Conservation (phyloP, 2,113 vertebrate species). For the Charadrius vociferus region DNA sequence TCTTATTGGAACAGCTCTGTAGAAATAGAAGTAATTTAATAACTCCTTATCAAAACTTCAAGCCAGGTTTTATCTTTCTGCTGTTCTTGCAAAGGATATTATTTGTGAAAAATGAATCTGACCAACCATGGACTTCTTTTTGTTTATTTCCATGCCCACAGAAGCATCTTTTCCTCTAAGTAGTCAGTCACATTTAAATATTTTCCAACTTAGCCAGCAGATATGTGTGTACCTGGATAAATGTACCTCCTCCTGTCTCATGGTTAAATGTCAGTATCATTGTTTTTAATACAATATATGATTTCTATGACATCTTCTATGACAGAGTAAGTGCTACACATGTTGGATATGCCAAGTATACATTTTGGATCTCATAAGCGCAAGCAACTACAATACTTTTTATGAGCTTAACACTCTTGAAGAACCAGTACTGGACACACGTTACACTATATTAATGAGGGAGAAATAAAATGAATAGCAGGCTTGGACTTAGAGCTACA, state of each 20-base stretch:
- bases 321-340: background rate
- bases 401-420: background rate
- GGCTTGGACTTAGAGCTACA: background rate
- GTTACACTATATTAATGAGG: background rate
- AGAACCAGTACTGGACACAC: background rate
- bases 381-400: background rate
- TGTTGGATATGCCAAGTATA: background rate
- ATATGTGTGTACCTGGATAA: background rate
- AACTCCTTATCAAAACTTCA: slow-evolving; percentile 6
- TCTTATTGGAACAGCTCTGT: background rate
- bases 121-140: background rate
- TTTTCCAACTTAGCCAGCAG: background rate
- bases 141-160: background rate
- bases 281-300: background rate
- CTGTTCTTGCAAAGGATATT: slow-evolving; percentile 12
- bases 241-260: background rate
- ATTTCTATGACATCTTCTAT: background rate
- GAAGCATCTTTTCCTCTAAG: background rate
- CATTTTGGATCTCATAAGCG: background rate
- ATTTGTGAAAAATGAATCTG: background rate
- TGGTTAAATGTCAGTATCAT: background rate
- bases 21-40: background rate
- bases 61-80: background rate
- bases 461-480: background rate
- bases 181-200: background rate